Evolutionary conservation across 2,113 vertebrate genomes (phyloP), one percentile per base, ranked within the genome.

Genomic region (Thermophis baileyi): DNA sequence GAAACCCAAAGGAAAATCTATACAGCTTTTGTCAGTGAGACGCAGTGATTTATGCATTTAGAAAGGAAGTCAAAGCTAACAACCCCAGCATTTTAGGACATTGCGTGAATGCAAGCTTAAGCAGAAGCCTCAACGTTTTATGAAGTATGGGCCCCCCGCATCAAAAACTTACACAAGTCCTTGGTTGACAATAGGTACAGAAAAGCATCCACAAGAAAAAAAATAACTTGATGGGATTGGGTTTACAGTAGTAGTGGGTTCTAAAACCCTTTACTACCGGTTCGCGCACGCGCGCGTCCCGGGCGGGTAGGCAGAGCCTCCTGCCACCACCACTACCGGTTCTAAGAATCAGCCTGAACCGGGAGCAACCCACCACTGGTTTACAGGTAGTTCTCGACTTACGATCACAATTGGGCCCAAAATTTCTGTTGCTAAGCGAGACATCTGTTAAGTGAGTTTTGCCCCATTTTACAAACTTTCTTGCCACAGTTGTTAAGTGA

Each of bases 81-180:
- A 86, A 47, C 4, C 85, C 10, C 85, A n/a, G 30, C 16, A 89
- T 12, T 86, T 44, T 16, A 3, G 27, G 24, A 1, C n/a, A 30
- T 12, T 9, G 16, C 3, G 1, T 46, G 6, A 8, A 25, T n/a
- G 27, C 50, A 87, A 51, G 44, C 3, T 16, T 16, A 74, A 40
- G 2, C 30, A 16, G 8, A 46, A 53, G 24, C 8, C 60, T 54
- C 40, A 35, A 30, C 27, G 22, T 30, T 92, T 24, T 53, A 47
- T 2, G 46, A 10, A 11, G 3, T 44, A 25, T 3, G 9, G 1
- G 1, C 49, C 18, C 53, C 5, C 1, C 53, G 0, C 53, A 27
- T 74, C 50, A 47, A 63, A 89, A 40, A 57, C 30, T 74, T 60
- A 8, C 44, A 22, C 27, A 11, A 6, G 27, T 11, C n/a, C 6